phyloP scores from a whole-genome alignment of 2,797 vertebrate genomes.

The Epinephelus coioides region DNA sequence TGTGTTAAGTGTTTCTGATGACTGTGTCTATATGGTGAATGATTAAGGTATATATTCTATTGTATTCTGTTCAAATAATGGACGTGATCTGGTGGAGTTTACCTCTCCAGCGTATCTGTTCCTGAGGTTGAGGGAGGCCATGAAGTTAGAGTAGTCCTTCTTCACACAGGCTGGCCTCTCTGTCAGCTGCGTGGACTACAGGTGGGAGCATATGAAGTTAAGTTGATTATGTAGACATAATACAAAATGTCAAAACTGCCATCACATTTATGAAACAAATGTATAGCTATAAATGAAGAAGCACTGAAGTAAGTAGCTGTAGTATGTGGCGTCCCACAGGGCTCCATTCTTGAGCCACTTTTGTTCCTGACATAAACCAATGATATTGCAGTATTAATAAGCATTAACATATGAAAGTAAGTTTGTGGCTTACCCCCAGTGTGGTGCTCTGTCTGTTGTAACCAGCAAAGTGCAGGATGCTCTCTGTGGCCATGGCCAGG shows the following conservation, averaged over 20 bases:
- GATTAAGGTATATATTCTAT: too few species aligned
- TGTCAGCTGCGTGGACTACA: slow-evolving; percentile 92
- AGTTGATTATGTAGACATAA: too few species aligned
- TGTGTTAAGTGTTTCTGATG: too few species aligned
- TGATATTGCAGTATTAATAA: background rate
- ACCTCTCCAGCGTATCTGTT: slow-evolving; percentile 98
- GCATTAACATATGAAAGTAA: too few species aligned
- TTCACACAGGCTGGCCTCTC: slow-evolving; percentile 96
- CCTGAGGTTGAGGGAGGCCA: slow-evolving; percentile 96
- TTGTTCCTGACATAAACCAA: background rate
- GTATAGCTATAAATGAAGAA: background rate
- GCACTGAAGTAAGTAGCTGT: background rate
- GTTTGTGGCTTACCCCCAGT: slow-evolving; percentile 88
- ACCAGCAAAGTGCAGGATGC: slow-evolving; percentile 94
- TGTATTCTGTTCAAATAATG: too few species aligned
- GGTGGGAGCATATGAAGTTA: background rate
- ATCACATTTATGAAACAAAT: background rate
- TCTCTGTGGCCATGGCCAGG: slow-evolving; percentile 96
- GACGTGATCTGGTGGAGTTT: background rate
- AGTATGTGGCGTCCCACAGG: slow-evolving; percentile 7
- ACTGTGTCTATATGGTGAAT: too few species aligned
- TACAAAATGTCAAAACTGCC: too few species aligned
- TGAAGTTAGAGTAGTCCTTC: slow-evolving; percentile 99
- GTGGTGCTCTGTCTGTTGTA: slow-evolving; percentile 96
- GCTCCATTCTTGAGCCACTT: slow-evolving; percentile 7